Conservation (phyloP, 2,888 invertebrate species). For the Hypomecis atomaria region DNA sequence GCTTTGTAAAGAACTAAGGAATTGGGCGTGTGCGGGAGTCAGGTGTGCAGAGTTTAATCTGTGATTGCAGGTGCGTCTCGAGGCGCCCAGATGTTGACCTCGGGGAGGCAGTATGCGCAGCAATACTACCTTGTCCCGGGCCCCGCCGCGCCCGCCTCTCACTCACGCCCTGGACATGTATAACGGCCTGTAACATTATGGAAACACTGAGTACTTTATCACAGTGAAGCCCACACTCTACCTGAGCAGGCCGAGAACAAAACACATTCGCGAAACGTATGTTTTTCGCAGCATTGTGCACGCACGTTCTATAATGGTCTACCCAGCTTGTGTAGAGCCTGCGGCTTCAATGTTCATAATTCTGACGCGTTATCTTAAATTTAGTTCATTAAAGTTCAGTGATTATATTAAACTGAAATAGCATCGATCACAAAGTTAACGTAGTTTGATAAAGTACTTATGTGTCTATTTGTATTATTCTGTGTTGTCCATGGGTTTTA, state of each 20-base stretch:
- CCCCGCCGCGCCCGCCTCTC: slow-evolving; percentile 14
- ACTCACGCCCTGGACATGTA: slow-evolving; percentile 15
- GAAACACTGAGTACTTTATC: slow-evolving; percentile 21
- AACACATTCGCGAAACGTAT: no score
- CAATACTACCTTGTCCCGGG: slow-evolving; percentile 22
- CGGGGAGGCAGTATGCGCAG: slow-evolving; percentile 26
- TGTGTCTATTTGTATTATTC: slow-evolving; percentile 5
- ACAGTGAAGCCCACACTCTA: no score
- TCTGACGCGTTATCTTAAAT: no score
- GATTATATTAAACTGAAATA: no score
- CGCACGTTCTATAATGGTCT: no score
- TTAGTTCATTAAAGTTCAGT: no score
- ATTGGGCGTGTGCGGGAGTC: slow-evolving; percentile 12
- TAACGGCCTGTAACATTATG: slow-evolving; percentile 17
- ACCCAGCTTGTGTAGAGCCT: no score
- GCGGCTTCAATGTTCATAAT: no score
- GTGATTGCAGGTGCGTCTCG: slow-evolving; percentile 29
- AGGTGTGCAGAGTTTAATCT: slow-evolving; percentile 19
- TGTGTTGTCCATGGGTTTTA: neutral
- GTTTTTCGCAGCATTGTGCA: neutral
- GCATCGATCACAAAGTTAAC: no score
- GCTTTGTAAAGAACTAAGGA: no score
- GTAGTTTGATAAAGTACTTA: slow-evolving; percentile 8
- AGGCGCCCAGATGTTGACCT: slow-evolving; percentile 6
- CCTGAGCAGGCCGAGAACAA: no score